Percentiles rank a stretch among this genome's conserved stretches.
Conservation (phyloP, 2,888 invertebrate species). For the Timandra comae region DNA sequence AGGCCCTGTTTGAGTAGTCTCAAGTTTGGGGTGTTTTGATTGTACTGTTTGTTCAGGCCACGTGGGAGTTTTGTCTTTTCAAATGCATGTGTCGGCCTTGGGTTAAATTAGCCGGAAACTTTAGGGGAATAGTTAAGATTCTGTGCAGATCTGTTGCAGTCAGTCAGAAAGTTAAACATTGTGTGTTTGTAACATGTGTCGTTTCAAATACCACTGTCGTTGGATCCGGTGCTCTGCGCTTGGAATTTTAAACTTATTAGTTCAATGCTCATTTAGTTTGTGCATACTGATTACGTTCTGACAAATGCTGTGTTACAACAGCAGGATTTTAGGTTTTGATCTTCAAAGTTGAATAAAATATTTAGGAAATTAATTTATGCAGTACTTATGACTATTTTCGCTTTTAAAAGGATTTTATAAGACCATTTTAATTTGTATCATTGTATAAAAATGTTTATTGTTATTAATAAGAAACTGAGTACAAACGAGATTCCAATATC, state of each 20-base stretch:
- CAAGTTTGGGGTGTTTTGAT: constrained; percentile 63
- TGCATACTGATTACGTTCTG: constrained; percentile 18
- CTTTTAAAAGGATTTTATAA: not conserved
- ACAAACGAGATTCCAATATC: too few relatives aligned
- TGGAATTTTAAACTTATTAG: constrained; percentile 25
- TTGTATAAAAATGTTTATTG: not conserved
- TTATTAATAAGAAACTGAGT: not conserved
- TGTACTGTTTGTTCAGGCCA: constrained; percentile 63
- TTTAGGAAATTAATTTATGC: too few relatives aligned
- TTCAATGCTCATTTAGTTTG: constrained; percentile 18
- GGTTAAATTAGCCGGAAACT: constrained; percentile 73
- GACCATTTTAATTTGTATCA: not conserved
- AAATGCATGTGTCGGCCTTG: constrained; percentile 61
- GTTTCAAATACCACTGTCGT: constrained; percentile 22
- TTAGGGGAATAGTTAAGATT: constrained; percentile 67
- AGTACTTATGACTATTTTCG: too few relatives aligned
- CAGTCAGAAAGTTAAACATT: constrained; percentile 47
- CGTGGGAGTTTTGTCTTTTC: constrained; percentile 59
- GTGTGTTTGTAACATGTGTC: constrained; percentile 24
- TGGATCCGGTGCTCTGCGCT: constrained; percentile 18
- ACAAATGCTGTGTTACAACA: too few relatives aligned
- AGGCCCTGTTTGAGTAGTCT: constrained; percentile 42
- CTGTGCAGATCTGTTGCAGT: constrained; percentile 54
- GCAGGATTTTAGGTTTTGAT: too few relatives aligned
- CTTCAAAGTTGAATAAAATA: too few relatives aligned